Base-by-base conservation (phyloP, 64 coral and sea anemone species). In the Stichodactyla mertensii region DNA sequence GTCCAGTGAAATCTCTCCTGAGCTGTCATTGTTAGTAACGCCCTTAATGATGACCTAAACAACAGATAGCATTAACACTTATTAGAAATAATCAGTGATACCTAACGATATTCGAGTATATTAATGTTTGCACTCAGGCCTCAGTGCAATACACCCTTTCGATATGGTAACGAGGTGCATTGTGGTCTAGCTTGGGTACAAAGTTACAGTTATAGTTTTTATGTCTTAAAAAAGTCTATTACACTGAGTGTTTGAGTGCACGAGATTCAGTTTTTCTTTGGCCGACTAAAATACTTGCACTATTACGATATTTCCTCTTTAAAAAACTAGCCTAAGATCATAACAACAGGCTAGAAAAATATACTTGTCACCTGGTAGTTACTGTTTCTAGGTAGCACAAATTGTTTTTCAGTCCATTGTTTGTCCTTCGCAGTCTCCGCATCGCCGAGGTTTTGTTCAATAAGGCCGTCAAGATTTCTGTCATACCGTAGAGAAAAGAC, bases 31-130 rank as follows among this genome's bases (percentile, higher is more conserved):
- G 8, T 4, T 55, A 55, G 12, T 59, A 84, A 57, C 51, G 20
- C 82, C 82, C 10, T 55, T 55, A 83, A 83, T 83, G 54, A 59
- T 23, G 12, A 84, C 9, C 82, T 84, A 84, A 52, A 84, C 10
- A n/a, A 84, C 79, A 81, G 28, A 55, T 55, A 52, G 51, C 12
- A 52, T 51, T 51, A 77, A 77, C 18, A 77, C 8, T 58, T 11
- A 58, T 11, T 58, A 11, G 14, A 11, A 58, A 0, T 58, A 58
- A 45, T 45, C 36, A 45, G 36, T 45, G 36, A 45, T 45, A 45
- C 3, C 36, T 45, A 45, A 45, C 36, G 3, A 45, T 45, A 45
- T 45, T 45, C 36, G 36, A 45, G 36, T 45, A 45, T 45, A 45
- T 45, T 3, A 2, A 45, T 45, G 36, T 45, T 45, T 45, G 36